Conservation (phyloP, 2,797 vertebrate species). For the Semaprochilodus insignis region DNA sequence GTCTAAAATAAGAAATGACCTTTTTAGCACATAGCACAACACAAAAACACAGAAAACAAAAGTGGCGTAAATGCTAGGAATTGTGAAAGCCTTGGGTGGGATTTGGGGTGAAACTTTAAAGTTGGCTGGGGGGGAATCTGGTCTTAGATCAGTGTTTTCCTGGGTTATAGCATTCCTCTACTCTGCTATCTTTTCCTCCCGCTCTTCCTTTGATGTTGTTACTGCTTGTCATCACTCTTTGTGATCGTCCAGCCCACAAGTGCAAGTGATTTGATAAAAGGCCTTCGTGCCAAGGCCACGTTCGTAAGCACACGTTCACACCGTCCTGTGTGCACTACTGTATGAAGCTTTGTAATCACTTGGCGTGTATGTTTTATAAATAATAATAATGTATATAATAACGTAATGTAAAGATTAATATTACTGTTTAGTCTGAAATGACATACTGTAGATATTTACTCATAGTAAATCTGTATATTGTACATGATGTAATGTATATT, state of each 20-base stretch:
- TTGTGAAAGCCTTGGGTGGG: too few species aligned
- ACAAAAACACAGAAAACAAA: too few species aligned
- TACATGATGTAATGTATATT: too few species aligned
- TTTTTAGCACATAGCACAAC: too few species aligned
- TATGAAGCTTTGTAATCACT: background rate
- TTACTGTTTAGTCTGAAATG: too few species aligned
- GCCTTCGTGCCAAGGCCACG: background rate
- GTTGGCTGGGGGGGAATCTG: background rate
- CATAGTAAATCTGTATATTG: too few species aligned
- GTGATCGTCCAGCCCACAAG: background rate
- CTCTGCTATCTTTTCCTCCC: background rate
- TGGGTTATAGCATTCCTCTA: background rate
- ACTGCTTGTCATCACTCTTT: slow-evolving; percentile 1
- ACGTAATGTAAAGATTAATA: too few species aligned
- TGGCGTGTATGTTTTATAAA: too few species aligned
- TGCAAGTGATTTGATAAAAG: slow-evolving; percentile 47
- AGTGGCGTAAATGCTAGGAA: too few species aligned
- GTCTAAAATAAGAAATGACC: too few species aligned
- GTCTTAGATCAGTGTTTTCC: background rate
- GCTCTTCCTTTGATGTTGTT: slow-evolving; percentile 10
- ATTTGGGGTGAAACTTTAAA: background rate
- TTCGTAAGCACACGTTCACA: slow-evolving; percentile 47
- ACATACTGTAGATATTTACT: too few species aligned
- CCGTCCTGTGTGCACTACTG: background rate
- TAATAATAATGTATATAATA: too few species aligned